A percentile compares a stretch with the other conserved stretches of the same genome.
Evolutionary conservation across 2,113 vertebrate species (phyloP).

Genomic region (Spilogale gracilis): DNA sequence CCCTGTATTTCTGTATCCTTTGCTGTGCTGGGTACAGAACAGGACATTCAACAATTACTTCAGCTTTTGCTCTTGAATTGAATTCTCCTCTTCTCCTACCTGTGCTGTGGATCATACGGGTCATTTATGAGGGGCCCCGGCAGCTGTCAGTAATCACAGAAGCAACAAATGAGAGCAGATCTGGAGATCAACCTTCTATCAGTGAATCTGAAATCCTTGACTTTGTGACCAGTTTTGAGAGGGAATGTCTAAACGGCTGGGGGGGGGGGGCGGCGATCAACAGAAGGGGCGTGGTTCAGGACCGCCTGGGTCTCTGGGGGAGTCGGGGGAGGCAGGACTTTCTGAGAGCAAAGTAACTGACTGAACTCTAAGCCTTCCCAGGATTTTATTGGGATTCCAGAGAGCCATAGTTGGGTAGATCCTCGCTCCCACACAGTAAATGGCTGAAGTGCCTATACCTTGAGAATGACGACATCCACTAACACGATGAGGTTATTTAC

Average conservation of each 20-base stretch:
- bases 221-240: not conserved
- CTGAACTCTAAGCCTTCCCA: not conserved
- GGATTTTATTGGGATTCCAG: not conserved
- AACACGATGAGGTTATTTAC: not conserved
- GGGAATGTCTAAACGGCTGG: not conserved
- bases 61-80: constrained; percentile 30
- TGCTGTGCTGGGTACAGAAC: not conserved
- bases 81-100: not conserved
- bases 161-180: constrained; percentile 44
- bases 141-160: constrained; percentile 33
- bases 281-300: not conserved
- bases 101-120: constrained; percentile 26
- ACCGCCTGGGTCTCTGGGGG: not conserved
- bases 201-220: not conserved
- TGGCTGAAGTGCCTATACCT: not conserved
- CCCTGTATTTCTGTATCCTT: not conserved
- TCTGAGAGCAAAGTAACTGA: not conserved
- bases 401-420: not conserved
- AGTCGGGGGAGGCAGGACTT: not conserved
- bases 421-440: not conserved
- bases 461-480: not conserved
- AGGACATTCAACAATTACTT: not conserved
- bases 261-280: no score
- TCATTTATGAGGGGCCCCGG: not conserved
- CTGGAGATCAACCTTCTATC: not conserved